These are phyloP conservation scores for Cebidichthys violaceus DNA, from an alignment of 2,113 vertebrate genomes.

Conservation along the genomic window DNA sequence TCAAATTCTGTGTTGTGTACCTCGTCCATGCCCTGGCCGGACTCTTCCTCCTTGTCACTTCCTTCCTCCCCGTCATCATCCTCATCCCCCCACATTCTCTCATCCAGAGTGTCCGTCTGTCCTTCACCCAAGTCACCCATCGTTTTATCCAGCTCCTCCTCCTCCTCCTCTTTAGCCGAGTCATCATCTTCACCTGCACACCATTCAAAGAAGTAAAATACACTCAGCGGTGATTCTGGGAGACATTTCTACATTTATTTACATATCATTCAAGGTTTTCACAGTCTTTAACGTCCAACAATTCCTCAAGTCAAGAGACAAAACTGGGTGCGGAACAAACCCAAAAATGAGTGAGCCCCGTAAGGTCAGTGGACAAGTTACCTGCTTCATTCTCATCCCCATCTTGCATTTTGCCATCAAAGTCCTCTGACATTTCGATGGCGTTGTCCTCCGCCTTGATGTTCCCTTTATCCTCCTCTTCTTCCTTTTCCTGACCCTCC, in stretches of 20 bases:
- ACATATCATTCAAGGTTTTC: background rate
- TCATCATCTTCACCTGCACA: constrained; percentile 86
- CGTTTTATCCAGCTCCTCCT: constrained; percentile 93
- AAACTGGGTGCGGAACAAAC: background rate
- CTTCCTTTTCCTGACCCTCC: constrained; percentile 91
- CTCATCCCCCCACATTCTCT: constrained; percentile 95
- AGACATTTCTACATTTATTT: background rate
- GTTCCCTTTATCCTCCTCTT: constrained; percentile 89
- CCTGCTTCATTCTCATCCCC: constrained; percentile 89
- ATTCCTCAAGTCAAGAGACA: background rate
- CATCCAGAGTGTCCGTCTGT: constrained; percentile 93
- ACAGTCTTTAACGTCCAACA: background rate
- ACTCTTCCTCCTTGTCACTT: constrained; percentile 90
- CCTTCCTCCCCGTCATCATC: constrained; percentile 85
- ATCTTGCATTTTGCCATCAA: constrained; percentile 94
- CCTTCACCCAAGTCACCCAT: constrained; percentile 95
- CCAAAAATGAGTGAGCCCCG: background rate
- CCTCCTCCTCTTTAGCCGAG: constrained; percentile 87
- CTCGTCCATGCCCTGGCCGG: constrained; percentile 95
- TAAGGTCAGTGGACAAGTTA: constrained; percentile 47
- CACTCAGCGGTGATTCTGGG: background rate
- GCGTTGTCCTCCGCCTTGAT: constrained; percentile 94
- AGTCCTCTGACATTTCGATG: constrained; percentile 99
- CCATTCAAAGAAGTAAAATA: background rate
- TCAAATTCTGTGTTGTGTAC: constrained; percentile 72